Percentiles rank a stretch among this genome's conserved stretches.
Evolutionary conservation across 2,797 vertebrate species (phyloP).

Genomic region (Carduelis carduelis): DNA sequence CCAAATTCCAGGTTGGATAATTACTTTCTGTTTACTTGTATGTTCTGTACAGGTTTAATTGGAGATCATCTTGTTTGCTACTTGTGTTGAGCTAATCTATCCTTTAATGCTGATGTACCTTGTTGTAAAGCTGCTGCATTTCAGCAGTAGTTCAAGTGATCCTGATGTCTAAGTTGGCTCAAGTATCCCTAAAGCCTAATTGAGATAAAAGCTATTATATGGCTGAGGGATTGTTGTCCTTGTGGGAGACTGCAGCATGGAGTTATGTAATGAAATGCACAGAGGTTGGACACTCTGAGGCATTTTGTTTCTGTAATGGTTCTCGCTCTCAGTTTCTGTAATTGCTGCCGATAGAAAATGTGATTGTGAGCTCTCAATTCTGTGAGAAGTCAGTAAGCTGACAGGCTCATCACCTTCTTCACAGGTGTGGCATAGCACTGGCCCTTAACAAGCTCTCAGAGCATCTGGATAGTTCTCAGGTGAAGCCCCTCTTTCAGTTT

Average conservation of each 20-base stretch:
- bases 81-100: not conserved
- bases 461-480: slow-evolving; percentile 88
- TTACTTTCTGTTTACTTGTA: slow-evolving; percentile 3
- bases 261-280: not conserved
- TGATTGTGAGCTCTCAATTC: not conserved
- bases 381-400: not conserved
- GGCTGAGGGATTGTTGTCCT: not conserved
- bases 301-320: not conserved
- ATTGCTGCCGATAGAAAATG: not conserved
- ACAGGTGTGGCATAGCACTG: slow-evolving; percentile 95
- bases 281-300: not conserved
- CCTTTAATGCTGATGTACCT: not conserved
- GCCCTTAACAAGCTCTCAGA: slow-evolving; percentile 92
- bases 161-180: not conserved
- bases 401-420: not conserved
- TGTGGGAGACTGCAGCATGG: not conserved
- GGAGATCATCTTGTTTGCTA: not conserved
- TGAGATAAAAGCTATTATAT: not conserved
- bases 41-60: not conserved
- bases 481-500: slow-evolving; percentile 96
- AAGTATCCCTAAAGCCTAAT: not conserved
- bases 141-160: not conserved
- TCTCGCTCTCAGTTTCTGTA: not conserved
- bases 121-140: not conserved
- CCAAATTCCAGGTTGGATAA: not conserved